Percentiles rank a stretch among this genome's conserved stretches.
These are phyloP conservation scores for Sipha flava DNA, from an alignment of 1,140 invertebrate genomes.

Conservation along the genomic window DNA sequence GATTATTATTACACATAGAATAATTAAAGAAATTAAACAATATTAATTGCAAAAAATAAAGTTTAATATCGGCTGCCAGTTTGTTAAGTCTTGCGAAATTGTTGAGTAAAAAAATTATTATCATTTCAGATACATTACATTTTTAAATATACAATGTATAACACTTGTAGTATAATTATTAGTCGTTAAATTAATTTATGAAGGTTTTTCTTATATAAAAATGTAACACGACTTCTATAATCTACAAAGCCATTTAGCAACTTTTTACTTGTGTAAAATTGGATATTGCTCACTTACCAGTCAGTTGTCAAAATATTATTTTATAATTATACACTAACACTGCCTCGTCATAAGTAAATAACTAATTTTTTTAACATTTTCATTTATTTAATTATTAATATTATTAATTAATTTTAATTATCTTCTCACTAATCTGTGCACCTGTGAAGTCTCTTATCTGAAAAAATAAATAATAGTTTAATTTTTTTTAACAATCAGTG, in stretches of 20 bases:
- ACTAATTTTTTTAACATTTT: background rate
- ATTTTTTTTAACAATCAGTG: background rate
- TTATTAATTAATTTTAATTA: constrained; percentile 6
- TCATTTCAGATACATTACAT: background rate
- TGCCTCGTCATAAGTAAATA: background rate
- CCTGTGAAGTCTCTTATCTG: constrained; percentile 16
- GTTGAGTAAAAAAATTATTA: background rate
- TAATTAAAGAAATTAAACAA: background rate
- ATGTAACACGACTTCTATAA: background rate
- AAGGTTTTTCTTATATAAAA: background rate
- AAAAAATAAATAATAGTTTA: constrained; percentile 9
- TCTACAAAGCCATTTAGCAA: constrained; percentile 2
- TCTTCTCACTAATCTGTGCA: constrained; percentile 32
- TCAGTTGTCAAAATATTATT: background rate
- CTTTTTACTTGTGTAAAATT: background rate
- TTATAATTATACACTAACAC: constrained; percentile 7
- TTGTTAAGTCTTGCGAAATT: background rate
- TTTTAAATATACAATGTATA: background rate
- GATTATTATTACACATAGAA: background rate
- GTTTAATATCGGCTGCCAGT: background rate
- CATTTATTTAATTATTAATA: background rate
- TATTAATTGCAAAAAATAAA: background rate
- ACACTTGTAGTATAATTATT: background rate
- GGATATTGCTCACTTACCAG: constrained; percentile 7
- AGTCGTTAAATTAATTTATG: background rate